These are phyloP conservation scores for Seira ritae DNA, from an alignment of 2,888 invertebrate genomes.

Conservation along the genomic window DNA sequence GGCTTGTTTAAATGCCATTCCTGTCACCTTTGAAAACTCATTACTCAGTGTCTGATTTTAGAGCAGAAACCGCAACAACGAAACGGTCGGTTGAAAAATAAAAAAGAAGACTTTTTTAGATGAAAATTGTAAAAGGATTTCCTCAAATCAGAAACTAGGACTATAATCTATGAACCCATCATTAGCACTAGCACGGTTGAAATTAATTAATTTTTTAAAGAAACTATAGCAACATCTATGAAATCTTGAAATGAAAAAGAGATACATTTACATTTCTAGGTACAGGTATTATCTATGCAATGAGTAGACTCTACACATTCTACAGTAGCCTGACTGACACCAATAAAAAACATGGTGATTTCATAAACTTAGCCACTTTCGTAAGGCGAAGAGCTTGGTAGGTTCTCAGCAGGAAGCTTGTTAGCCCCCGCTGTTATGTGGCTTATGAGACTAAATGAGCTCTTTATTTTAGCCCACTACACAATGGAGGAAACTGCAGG, in stretches of 20 bases:
- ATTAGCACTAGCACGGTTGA: too few relatives aligned
- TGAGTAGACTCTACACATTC: too few relatives aligned
- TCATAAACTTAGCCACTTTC: too few relatives aligned
- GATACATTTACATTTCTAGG: too few relatives aligned
- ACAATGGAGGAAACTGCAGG: too few relatives aligned
- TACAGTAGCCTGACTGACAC: too few relatives aligned
- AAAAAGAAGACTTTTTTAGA: constrained; percentile 8
- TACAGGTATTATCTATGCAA: too few relatives aligned
- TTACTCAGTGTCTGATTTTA: constrained; percentile 25
- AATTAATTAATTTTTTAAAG: too few relatives aligned
- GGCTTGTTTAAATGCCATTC: background rate
- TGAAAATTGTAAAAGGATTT: background rate
- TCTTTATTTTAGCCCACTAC: constrained; percentile 32
- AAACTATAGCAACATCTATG: too few relatives aligned
- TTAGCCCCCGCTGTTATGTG: constrained; percentile 48
- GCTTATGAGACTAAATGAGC: constrained; percentile 51
- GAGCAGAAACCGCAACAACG: background rate
- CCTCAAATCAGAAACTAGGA: background rate
- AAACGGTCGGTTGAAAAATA: background rate
- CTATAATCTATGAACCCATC: too few relatives aligned
- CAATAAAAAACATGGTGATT: too few relatives aligned
- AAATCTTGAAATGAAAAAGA: too few relatives aligned
- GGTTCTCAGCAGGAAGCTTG: constrained; percentile 46
- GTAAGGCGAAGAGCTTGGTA: background rate
- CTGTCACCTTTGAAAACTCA: constrained; percentile 28